These are phyloP conservation scores for Drosophila setosimentum DNA, from an alignment of 2,888 invertebrate genomes.

Conservation along the genomic window DNA sequence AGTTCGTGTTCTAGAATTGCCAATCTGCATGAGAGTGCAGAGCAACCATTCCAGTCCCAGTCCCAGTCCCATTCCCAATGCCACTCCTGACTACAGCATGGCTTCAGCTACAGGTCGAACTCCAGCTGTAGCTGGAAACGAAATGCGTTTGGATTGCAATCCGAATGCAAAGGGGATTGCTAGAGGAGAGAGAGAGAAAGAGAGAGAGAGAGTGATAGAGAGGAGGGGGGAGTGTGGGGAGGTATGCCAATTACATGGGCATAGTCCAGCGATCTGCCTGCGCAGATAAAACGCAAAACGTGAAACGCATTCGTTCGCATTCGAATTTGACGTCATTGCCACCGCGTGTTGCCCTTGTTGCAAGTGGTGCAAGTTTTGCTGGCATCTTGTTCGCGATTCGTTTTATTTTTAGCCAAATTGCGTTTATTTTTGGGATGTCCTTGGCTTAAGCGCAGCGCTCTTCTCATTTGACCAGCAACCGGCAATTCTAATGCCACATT, in stretches of 20 bases:
- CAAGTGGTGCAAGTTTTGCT: constrained; percentile 9
- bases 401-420: constrained; percentile 67
- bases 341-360: constrained; percentile 49
- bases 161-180: constrained; percentile 10
- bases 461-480: constrained; percentile 58
- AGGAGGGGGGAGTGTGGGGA: neutral
- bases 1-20: constrained; percentile 64
- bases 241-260: constrained; percentile 62
- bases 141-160: constrained; percentile 50
- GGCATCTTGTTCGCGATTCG: constrained; percentile 40
- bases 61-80: constrained; percentile 1
- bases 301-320: constrained; percentile 53
- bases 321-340: constrained; percentile 64
- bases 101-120: constrained; percentile 13
- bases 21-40: constrained; percentile 61
- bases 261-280: constrained; percentile 47
- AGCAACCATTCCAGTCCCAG: constrained; percentile 1
- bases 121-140: constrained; percentile 34
- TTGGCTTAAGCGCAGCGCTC: constrained; percentile 39
- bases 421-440: constrained; percentile 72
- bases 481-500: constrained; percentile 36
- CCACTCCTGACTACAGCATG: constrained; percentile 1
- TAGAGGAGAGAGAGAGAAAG: neutral
- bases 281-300: constrained; percentile 51
- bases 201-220: neutral